A percentile compares a stretch with the other conserved stretches of the same genome.
Conservation (phyloP, 2,888 invertebrate species). For the Watsonalla cultraria region DNA sequence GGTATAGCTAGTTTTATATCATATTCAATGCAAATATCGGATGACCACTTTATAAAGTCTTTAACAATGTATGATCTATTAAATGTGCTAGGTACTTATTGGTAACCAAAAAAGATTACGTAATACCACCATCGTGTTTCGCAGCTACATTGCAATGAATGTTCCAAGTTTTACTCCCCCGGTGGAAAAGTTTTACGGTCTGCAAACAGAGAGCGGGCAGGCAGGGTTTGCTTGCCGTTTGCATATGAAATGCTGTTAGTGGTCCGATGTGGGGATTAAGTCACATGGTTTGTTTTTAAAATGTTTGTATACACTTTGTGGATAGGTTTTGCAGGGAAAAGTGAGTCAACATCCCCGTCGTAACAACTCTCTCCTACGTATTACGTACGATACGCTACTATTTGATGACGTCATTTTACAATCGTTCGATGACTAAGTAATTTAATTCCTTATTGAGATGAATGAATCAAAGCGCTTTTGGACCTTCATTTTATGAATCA, state of each 20-base stretch:
- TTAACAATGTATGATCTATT: too few relatives aligned
- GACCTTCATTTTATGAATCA: background rate
- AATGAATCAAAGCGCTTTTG: slow-evolving; percentile 37
- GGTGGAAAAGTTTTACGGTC: slow-evolving; percentile 43
- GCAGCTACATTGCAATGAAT: slow-evolving; percentile 32
- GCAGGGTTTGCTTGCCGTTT: slow-evolving; percentile 38
- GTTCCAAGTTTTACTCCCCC: slow-evolving; percentile 35
- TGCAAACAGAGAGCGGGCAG: slow-evolving; percentile 42
- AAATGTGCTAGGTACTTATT: too few relatives aligned
- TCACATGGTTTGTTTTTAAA: slow-evolving; percentile 8
- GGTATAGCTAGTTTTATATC: too few relatives aligned
- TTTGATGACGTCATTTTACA: slow-evolving; percentile 50
- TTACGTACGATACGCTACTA: slow-evolving; percentile 34
- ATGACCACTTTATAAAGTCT: too few relatives aligned
- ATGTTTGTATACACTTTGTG: slow-evolving; percentile 4
- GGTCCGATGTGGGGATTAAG: slow-evolving; percentile 37
- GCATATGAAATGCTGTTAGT: slow-evolving; percentile 55
- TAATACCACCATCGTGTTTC: slow-evolving; percentile 10
- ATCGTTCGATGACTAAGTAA: slow-evolving; percentile 45
- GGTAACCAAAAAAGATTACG: too few relatives aligned
- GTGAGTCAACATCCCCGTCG: slow-evolving; percentile 40
- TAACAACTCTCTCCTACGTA: slow-evolving; percentile 22
- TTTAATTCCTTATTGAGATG: slow-evolving; percentile 29
- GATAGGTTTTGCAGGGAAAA: slow-evolving; percentile 21
- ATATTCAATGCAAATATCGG: too few relatives aligned